Evolutionary conservation across 2,888 invertebrate species (phyloP).

Genomic region (Unio delphinus): DNA sequence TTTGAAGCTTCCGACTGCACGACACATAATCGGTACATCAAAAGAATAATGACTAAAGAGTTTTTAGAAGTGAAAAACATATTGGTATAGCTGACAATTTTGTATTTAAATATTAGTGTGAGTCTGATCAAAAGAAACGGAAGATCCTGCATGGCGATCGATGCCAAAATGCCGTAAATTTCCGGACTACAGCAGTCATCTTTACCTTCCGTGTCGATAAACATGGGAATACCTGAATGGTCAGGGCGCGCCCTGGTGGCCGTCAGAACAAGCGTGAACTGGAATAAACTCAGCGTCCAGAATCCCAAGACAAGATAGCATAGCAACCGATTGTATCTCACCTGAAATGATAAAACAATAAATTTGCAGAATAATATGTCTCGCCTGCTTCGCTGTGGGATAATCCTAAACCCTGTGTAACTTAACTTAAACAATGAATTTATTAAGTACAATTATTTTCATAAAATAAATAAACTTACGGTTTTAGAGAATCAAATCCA

Average conservation of each 20-base stretch:
- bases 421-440: too few species aligned
- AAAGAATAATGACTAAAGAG: slow-evolving; percentile 88
- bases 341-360: slow-evolving; percentile 46
- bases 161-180: slow-evolving; percentile 60
- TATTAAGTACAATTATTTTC: too few species aligned
- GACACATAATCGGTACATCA: slow-evolving; percentile 83
- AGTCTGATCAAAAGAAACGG: slow-evolving; percentile 73
- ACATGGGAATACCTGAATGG: slow-evolving; percentile 52
- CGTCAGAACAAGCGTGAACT: slow-evolving; percentile 94
- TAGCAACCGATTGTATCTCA: slow-evolving; percentile 80
- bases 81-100: slow-evolving; percentile 94
- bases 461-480: too few species aligned
- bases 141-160: slow-evolving; percentile 67
- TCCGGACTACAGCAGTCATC: slow-evolving; percentile 57
- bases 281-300: slow-evolving; percentile 93
- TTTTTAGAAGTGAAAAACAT: slow-evolving; percentile 96
- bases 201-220: slow-evolving; percentile 11
- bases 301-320: slow-evolving; percentile 89
- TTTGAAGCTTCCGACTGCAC: slow-evolving; percentile 31
- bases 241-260: slow-evolving; percentile 77
- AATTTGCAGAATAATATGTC: neutral
- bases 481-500: too few species aligned
- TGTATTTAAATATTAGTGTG: slow-evolving; percentile 88
- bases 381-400: neutral
- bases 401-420: neutral